Evolutionary conservation across 1,140 invertebrate genomes (phyloP), one percentile per base, ranked within the genome.

Genomic region (Geopemphigus sp.): DNA sequence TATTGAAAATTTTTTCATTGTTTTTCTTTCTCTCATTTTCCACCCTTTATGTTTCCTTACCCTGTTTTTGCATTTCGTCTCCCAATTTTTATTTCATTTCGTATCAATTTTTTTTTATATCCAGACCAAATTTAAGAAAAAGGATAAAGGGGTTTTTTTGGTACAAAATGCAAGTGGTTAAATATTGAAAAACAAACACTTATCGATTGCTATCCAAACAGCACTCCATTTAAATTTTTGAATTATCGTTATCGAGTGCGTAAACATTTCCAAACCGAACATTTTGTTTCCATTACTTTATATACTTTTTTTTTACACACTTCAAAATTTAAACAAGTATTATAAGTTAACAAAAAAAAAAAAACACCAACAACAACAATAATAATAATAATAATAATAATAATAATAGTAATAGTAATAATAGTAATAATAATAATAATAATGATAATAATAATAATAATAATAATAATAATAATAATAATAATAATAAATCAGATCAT

Each of bases 1-100:
- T 78, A 78, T 78, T 78, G 74, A 78, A 78, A 78, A 78, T 78
- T 78, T 57, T 78, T 78, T 78, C 57, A 39, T 63, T 78, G 74
- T 61, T 76, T 76, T 24, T 54, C 24, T 53, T 76, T 50, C 47
- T 22, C 24, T 26, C 14, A 4, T 78, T 63, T 19, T 14, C 59
- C 32, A 10, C 57, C n/a, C 45, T 47, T 39, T 19, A 1, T 53
- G 19, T 53, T n/a, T 54, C 26, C 24, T 72, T 54, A 26, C 24
- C 29, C n/a, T 72, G 24, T 68, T 53, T 32, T 59, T 57, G 19
- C 11, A 50, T 74, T 74, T 22, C 10, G 12, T 24, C 17, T 39
- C 3, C 54, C 12, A 17, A 22, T 24, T 12, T 45, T 5, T 47
- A 39, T 19, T 0, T 53, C 17, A 5, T 5, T 54, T 72, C 24